A percentile compares a stretch with the other conserved stretches of the same genome.
These are phyloP conservation scores for Magallana nippona DNA, from an alignment of 2,888 invertebrate genomes.

Conservation along the genomic window DNA sequence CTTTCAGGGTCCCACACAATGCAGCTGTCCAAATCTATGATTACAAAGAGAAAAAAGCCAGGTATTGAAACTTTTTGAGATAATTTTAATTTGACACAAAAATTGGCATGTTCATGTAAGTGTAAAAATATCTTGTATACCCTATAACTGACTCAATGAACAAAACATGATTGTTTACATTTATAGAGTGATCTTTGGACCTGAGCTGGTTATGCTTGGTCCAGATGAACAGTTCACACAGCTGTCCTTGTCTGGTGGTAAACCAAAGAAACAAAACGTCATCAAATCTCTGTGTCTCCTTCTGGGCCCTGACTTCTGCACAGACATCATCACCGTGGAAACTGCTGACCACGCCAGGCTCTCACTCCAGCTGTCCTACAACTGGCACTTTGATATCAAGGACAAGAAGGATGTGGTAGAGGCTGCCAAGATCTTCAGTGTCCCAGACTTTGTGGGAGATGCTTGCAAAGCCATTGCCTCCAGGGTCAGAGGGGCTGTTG, in stretches of 20 bases:
- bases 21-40: conserved; percentile 82
- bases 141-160: no score
- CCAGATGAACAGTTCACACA: conserved; percentile 82
- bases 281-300: conserved; percentile 81
- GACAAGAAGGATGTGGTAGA: conserved; percentile 73
- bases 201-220: conserved; percentile 82
- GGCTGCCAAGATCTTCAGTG: conserved; percentile 81
- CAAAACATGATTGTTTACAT: not conserved
- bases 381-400: conserved; percentile 81
- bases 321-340: conserved; percentile 82
- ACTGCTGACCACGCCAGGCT: conserved; percentile 82
- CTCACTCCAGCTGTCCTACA: conserved; percentile 81
- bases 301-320: conserved; percentile 82
- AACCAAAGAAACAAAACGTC: conserved; percentile 81
- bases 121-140: no score
- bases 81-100: not conserved
- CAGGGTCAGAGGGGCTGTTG: conserved; percentile 81
- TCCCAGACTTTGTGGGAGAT: conserved; percentile 82
- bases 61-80: conserved; percentile 59
- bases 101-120: no score
- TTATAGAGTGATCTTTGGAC: conserved; percentile 81
- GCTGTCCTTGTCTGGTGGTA: conserved; percentile 81
- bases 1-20: conserved; percentile 82
- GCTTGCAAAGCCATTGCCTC: conserved; percentile 82
- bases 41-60: conserved; percentile 82